Base-by-base conservation (phyloP, 2,888 invertebrate genomes). In the Maniola hyperantus region DNA sequence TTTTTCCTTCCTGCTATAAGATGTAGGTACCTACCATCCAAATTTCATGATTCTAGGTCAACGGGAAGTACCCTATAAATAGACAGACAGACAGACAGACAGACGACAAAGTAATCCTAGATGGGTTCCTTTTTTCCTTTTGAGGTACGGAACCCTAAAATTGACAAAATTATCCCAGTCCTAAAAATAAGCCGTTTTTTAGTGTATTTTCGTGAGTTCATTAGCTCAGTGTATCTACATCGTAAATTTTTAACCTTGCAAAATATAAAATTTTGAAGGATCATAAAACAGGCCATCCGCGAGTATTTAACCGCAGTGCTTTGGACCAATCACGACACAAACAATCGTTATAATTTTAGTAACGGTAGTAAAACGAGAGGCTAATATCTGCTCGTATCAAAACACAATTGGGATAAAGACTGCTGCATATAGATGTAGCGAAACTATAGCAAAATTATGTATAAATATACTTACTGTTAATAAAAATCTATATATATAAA, bases 261-360 rank as follows among this genome's bases (percentile, higher is more conserved):
- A 66, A 66, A 61, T 66, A 69, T 66, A 65, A 71, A 50, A 71
- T 71, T 66, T 66, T 64, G 66, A 68, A 64, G 61, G 48, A 57
- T 70, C 73, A 68, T 74, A 74, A 74, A 74, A 67, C 59, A 66
- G 64, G 58, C 70, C 66, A 72, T 74, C 69, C 58, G 59, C 55
- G 66, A 61, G n/a, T 13, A n/a, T n/a, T n/a, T n/a, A 39, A 18
- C 67, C 72, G 68, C 70, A 71, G 70, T 39, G 66, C 65, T 67
- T 66, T 61, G 66, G 66, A 68, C 72, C 68, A 73, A 72, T 78
- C 73, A 77, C 76, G 74, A 77, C 74, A 74, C 26, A 65, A 70
- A 67, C 64, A 65, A 69, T 69, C 67, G 64, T 73, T 72, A 51
- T 73, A 73, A 72, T 72, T 75, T 73, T 76, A 74, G 73, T 73